Evolutionary conservation across 2,888 invertebrate genomes (phyloP), one percentile per base, ranked within the genome.

Genomic region (Rotaria magnacalcarata): DNA sequence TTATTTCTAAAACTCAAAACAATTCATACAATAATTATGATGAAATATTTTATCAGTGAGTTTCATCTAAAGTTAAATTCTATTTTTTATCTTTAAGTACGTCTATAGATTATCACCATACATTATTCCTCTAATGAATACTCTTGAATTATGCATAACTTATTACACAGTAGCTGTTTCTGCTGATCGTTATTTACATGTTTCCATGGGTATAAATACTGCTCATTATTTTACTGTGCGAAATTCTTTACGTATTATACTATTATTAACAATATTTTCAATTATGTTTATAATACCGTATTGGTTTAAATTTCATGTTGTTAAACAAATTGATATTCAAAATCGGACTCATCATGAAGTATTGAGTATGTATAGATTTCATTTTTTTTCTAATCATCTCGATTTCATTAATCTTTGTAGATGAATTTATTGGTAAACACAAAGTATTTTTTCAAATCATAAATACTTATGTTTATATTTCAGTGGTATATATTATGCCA

Each of bases 151-250:
- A 47, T 80, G 80, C n/a, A 47, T 47, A 11, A 80, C 47, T 47
- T 80, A 47, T n/a, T 80, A 80, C n/a, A 80, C 80, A 24, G 80
- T 80, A 14, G 80, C 80, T 47, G 80, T 80, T 10, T 80, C 80
- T 10, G 47, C 47, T n/a, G 80, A 80, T 80, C 80, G 80, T 11
- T 80, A 47, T 47, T 80, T 80, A 80, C 47, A 80, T 80, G 21
- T 80, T 47, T 47, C 47, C 7, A 24, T n/a, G 24, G 80, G 80
- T n/a, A 11, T 80, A n/a, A 43, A 80, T 47, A 0, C 47, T 19
- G n/a, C n/a, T n/a, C 43, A 80, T 1, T 47, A 47, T 47, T 80
- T 47, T 80, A 80, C 80, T 4, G 8, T 80, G 24, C 43, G 24
- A 47, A 80, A 80, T 47, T 21, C 80, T 14, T 21, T 80, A 47